A percentile compares a stretch with the other conserved stretches of the same genome.
Evolutionary conservation across 2,888 invertebrate species (phyloP).

Genomic region (Podotricha telesiphe): DNA sequence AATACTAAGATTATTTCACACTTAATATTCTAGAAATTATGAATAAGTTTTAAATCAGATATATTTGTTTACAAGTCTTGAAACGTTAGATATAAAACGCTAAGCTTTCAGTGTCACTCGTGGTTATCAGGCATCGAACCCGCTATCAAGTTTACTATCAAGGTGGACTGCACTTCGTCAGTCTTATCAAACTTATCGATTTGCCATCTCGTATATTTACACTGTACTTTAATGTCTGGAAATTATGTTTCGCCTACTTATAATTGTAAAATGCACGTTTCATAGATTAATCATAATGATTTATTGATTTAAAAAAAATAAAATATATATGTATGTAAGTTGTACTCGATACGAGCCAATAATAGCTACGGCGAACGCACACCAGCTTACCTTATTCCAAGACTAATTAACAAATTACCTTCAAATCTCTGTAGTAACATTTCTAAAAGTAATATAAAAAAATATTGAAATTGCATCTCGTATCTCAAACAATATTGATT

Average conservation of each 20-base stretch:
- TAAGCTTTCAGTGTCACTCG: slow-evolving; percentile 69
- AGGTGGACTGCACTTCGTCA: slow-evolving; percentile 62
- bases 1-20: neutral
- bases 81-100: slow-evolving; percentile 16
- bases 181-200: slow-evolving; percentile 49
- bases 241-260: slow-evolving; percentile 8
- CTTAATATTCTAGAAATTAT: slow-evolving; percentile 1
- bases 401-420: too few species aligned
- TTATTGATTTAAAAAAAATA: neutral
- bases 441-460: too few species aligned
- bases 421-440: too few species aligned
- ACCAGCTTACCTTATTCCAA: too few species aligned
- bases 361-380: too few species aligned
- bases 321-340: neutral
- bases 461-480: too few species aligned
- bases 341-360: too few species aligned
- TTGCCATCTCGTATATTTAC: slow-evolving; percentile 45
- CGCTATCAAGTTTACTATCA: slow-evolving; percentile 77
- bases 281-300: neutral
- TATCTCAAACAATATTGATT: too few species aligned
- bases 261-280: slow-evolving; percentile 20
- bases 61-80: slow-evolving; percentile 17
- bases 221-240: slow-evolving; percentile 16
- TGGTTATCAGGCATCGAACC: slow-evolving; percentile 74
- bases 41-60: slow-evolving; percentile 2